Conservation (phyloP, 2,888 invertebrate species). For the Drosophila fungiperda region DNA sequence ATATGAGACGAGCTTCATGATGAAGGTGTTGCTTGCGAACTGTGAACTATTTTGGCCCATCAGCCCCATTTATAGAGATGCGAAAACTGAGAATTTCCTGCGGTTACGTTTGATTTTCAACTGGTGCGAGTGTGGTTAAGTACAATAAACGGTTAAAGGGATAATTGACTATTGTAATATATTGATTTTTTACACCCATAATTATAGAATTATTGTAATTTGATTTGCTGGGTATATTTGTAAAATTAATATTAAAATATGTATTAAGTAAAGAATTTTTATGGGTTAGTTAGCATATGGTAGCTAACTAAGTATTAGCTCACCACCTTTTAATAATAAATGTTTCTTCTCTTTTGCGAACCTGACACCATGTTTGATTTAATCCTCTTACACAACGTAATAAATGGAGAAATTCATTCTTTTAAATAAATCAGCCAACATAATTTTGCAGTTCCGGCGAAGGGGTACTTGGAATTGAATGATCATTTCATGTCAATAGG, state of each 20-base stretch:
- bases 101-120: conserved; percentile 40
- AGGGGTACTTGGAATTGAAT: neutral
- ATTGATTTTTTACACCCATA: neutral
- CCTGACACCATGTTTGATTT: neutral
- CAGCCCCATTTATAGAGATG: conserved; percentile 42
- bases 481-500: neutral
- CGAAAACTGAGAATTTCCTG: conserved; percentile 21
- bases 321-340: neutral
- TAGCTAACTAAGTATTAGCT: neutral
- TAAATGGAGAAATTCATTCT: neutral
- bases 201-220: neutral
- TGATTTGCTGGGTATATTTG: neutral
- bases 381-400: neutral
- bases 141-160: neutral
- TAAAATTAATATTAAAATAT: neutral
- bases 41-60: neutral
- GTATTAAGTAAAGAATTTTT: no score
- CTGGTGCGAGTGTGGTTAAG: conserved; percentile 20
- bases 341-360: neutral
- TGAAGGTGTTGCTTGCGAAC: conserved; percentile 5
- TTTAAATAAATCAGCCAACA: neutral
- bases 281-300: no score
- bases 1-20: conserved; percentile 35
- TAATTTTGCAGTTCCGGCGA: neutral
- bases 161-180: neutral